Conservation (phyloP, 1,140 invertebrate genomes). For the Drosophila rufa region DNA sequence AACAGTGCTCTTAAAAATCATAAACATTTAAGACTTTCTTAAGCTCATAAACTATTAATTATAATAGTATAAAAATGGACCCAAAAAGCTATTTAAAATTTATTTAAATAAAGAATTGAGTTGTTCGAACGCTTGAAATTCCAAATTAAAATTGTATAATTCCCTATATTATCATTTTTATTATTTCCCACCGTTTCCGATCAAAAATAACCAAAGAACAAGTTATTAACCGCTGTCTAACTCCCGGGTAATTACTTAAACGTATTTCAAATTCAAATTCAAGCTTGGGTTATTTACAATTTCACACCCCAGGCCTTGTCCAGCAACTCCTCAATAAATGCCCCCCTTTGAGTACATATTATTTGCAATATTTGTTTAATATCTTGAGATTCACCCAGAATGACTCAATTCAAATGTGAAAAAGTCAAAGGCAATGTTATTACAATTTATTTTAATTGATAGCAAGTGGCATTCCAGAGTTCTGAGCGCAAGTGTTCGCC, state of each 20-base stretch:
- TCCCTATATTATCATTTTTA: no score
- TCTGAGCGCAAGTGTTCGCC: conserved; percentile 59
- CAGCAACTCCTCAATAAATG: conserved; percentile 1
- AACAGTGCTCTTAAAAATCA: no score
- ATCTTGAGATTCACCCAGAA: conserved; percentile 22
- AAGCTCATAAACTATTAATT: no score
- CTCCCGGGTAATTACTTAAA: conserved; percentile 9
- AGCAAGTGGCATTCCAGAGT: conserved; percentile 57
- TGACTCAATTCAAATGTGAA: conserved; percentile 50
- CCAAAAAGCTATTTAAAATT: no score
- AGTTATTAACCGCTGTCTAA: not conserved
- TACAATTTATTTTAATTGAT: conserved; percentile 78
- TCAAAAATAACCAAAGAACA: conserved; percentile 6
- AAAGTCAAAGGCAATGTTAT: conserved; percentile 56
- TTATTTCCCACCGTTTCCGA: not conserved
- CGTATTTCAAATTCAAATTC: conserved; percentile 6
- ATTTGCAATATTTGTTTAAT: conserved; percentile 11
- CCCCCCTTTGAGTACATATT: not conserved
- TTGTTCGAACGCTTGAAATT: no score
- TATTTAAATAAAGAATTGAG: no score
- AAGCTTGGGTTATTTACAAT: conserved; percentile 3
- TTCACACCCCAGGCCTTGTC: conserved; percentile 1
- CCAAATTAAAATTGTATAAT: no score
- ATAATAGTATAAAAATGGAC: no score
- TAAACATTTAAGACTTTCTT: no score